A percentile compares a stretch with the other conserved stretches of the same genome.
These are phyloP conservation scores for Thomomys bottae DNA, from an alignment of 2,113 vertebrate species.

Conservation along the genomic window DNA sequence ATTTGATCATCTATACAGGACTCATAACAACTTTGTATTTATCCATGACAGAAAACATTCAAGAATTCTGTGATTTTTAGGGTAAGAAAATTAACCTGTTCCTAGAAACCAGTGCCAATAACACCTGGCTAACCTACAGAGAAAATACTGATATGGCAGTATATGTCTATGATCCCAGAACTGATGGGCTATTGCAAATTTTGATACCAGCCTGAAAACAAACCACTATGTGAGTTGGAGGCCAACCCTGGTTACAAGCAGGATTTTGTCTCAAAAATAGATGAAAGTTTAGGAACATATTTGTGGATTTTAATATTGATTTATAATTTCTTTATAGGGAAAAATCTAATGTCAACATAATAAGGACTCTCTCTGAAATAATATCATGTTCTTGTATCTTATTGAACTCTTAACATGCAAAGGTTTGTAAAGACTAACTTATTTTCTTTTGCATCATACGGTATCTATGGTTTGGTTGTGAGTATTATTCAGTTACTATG, in stretches of 20 bases:
- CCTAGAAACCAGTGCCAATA: neutral
- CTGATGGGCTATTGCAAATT: no score
- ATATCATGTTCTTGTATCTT: neutral
- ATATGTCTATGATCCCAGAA: no score
- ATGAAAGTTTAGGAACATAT: neutral
- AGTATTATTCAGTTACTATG: neutral
- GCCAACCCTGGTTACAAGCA: no score
- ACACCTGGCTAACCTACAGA: neutral
- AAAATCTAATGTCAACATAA: neutral
- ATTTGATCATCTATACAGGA: neutral
- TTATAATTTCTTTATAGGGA: neutral
- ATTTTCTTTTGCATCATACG: conserved; percentile 4
- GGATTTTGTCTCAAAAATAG: no score
- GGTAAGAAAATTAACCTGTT: neutral
- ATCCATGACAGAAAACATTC: neutral
- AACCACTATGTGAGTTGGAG: no score
- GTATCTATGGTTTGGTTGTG: neutral
- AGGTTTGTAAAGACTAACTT: neutral
- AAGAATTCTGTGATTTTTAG: neutral
- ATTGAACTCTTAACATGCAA: neutral
- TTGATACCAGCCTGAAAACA: no score
- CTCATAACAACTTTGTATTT: neutral
- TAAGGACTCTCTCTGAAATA: neutral
- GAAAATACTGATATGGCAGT: neutral
- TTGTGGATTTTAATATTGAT: neutral